Conservation (phyloP, 2,113 vertebrate species). For the Peromyscus polionotus region DNA sequence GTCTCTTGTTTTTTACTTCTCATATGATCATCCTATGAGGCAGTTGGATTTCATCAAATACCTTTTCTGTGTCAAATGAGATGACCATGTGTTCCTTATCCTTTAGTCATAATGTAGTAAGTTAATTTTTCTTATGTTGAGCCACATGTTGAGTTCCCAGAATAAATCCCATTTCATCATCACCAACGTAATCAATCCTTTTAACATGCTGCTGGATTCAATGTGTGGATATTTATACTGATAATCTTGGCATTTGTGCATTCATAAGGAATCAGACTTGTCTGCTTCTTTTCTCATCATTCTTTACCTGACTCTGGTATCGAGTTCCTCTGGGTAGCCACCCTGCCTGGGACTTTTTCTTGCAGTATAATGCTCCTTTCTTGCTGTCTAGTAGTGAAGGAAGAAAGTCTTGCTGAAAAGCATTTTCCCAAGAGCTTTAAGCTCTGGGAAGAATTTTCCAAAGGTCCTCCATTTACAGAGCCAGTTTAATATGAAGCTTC, state of each 20-base stretch:
- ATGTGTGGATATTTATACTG: constrained; percentile 3
- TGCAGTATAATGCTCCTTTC: neutral
- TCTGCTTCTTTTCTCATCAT: neutral
- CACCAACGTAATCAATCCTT: neutral
- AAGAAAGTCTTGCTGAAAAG: neutral
- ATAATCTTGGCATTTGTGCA: neutral
- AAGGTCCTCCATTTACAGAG: neutral
- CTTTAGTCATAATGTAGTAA: neutral
- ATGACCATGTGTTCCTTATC: neutral
- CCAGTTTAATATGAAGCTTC: neutral
- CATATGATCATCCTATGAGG: neutral
- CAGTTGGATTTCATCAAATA: neutral
- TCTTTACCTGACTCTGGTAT: neutral
- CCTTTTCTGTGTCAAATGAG: neutral
- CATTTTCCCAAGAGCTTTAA: neutral
- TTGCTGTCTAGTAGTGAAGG: neutral
- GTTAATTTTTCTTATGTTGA: constrained; percentile 2
- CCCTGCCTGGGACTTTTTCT: neutral
- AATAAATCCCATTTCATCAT: neutral
- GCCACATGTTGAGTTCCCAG: neutral
- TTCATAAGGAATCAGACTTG: neutral
- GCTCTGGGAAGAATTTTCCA: neutral
- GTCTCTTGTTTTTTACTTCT: constrained; percentile 3
- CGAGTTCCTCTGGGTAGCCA: neutral
- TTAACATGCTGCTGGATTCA: constrained; percentile 27